Evolutionary conservation across 2,113 vertebrate species (phyloP).

Genomic region (Apodemus sylvaticus): DNA sequence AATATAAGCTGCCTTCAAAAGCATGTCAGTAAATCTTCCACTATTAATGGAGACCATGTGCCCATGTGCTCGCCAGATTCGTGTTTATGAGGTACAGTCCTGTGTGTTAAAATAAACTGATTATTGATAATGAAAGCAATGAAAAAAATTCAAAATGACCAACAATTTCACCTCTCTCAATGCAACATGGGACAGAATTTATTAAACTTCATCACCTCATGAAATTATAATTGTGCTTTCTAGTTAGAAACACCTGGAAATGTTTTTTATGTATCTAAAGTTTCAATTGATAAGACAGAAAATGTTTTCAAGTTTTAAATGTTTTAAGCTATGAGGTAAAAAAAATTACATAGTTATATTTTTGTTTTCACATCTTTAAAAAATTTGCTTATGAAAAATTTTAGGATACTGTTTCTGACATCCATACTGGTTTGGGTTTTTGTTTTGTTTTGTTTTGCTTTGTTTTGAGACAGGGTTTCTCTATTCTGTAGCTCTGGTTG

Average conservation of each 20-base stretch:
- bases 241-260: slow-evolving; percentile 41
- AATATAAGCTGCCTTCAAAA: slow-evolving; percentile 69
- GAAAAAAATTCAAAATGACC: slow-evolving; percentile 72
- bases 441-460: neutral
- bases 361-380: neutral
- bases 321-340: slow-evolving; percentile 51
- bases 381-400: neutral
- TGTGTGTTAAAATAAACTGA: slow-evolving; percentile 64
- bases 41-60: slow-evolving; percentile 71
- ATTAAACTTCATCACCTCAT: slow-evolving; percentile 56
- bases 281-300: slow-evolving; percentile 9
- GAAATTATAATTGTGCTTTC: slow-evolving; percentile 47
- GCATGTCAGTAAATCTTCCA: slow-evolving; percentile 51
- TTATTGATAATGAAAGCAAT: slow-evolving; percentile 74
- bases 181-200: slow-evolving; percentile 13
- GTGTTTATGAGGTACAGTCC: slow-evolving; percentile 54
- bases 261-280: neutral
- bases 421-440: neutral
- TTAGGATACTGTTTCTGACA: slow-evolving; percentile 48
- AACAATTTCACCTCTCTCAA: slow-evolving; percentile 47
- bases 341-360: slow-evolving; percentile 49
- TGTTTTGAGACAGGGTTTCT: neutral
- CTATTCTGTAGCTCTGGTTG: neutral
- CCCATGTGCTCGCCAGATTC: slow-evolving; percentile 70
- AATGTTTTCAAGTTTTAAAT: slow-evolving; percentile 43